phyloP scores from a whole-genome alignment of 2,113 vertebrate genomes.

The Neodontobutis hainanensis region DNA sequence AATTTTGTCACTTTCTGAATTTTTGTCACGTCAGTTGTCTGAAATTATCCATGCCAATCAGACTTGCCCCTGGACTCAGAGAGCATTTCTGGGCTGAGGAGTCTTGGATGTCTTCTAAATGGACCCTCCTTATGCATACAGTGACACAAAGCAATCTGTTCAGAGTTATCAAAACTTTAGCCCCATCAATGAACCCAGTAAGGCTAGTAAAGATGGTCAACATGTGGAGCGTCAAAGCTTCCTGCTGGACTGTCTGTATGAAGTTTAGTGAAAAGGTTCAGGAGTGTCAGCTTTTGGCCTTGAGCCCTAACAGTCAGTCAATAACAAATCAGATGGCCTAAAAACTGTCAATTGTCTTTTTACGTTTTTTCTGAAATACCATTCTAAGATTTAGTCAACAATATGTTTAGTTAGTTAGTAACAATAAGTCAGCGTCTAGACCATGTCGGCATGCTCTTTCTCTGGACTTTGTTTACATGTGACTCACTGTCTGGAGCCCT shows the following conservation, averaged over 20 bases:
- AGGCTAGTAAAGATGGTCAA: too few species aligned
- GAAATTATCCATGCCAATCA: too few species aligned
- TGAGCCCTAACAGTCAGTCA: background rate
- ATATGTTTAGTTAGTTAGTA: background rate
- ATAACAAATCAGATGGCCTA: background rate
- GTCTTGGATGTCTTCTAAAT: too few species aligned
- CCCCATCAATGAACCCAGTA: too few species aligned
- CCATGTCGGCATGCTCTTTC: conserved; percentile 28
- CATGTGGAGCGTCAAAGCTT: too few species aligned
- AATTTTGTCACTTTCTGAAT: background rate
- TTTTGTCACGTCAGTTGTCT: too few species aligned
- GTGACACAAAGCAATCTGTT: too few species aligned
- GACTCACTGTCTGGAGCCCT: conserved; percentile 58
- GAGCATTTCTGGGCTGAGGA: too few species aligned
- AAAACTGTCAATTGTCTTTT: background rate
- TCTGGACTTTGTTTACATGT: conserved; percentile 48
- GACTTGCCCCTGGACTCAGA: too few species aligned
- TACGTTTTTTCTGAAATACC: conserved; percentile 23
- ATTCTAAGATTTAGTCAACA: conserved; percentile 37
- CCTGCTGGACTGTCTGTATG: too few species aligned
- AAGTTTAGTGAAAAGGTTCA: background rate
- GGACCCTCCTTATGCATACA: too few species aligned
- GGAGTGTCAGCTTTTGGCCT: background rate
- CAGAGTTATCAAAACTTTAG: too few species aligned
- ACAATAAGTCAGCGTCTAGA: conserved; percentile 39